Conservation (phyloP, 2,888 invertebrate genomes). For the Aporophyla nigra region DNA sequence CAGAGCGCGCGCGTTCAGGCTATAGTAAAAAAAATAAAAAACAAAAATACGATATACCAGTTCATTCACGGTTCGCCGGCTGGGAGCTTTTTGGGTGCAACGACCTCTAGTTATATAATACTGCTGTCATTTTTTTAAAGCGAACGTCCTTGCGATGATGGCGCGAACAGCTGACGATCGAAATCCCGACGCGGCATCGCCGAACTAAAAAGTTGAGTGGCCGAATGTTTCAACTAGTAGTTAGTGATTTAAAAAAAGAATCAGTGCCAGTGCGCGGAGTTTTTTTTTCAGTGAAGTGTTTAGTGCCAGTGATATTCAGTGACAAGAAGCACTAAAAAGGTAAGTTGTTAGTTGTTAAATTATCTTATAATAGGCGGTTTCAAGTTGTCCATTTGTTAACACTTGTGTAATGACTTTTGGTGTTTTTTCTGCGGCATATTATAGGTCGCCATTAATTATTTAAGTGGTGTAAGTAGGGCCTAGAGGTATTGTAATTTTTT, state of each 20-base stretch:
- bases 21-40: conserved; percentile 67
- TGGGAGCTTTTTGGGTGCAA: conserved; percentile 80
- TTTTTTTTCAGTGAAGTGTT: conserved; percentile 68
- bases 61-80: conserved; percentile 84
- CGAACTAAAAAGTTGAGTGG: conserved; percentile 63
- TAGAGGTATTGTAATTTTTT: conserved; percentile 34
- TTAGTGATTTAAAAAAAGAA: conserved; percentile 55
- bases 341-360: conserved; percentile 60
- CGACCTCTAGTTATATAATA: conserved; percentile 81
- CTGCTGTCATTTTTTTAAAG: conserved; percentile 75
- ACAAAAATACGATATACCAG: conserved; percentile 78
- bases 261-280: conserved; percentile 68
- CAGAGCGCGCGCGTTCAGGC: conserved; percentile 82
- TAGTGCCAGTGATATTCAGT: conserved; percentile 66
- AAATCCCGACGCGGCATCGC: conserved; percentile 60
- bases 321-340: conserved; percentile 56
- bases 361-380: conserved; percentile 34
- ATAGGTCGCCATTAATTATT: conserved; percentile 42
- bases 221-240: conserved; percentile 47
- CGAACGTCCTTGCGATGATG: conserved; percentile 82
- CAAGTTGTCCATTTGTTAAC: conserved; percentile 51
- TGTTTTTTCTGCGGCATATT: conserved; percentile 41
- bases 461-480: conserved; percentile 29
- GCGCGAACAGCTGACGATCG: conserved; percentile 83
- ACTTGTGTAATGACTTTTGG: conserved; percentile 48